Conservation (phyloP, 53 echinoderm and acorn worm species). For the Echinarachnius parma region DNA sequence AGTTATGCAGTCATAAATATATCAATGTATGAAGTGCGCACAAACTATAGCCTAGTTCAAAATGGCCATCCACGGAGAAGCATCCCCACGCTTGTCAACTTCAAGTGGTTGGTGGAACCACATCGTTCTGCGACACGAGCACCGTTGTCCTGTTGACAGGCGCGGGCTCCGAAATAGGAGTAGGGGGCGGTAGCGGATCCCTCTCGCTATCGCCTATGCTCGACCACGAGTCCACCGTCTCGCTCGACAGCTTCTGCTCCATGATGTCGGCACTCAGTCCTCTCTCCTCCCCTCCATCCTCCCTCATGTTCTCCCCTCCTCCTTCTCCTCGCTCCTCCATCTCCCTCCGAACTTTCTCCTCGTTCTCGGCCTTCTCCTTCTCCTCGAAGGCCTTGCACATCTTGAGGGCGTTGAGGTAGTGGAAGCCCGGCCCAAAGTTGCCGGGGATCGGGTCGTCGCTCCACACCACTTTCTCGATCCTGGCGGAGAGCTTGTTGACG, state of each 20-base stretch:
- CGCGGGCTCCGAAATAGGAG: too few relatives aligned
- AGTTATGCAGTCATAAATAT: too few relatives aligned
- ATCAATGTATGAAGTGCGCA: too few relatives aligned
- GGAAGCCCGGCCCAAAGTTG: slow-evolving; percentile 87
- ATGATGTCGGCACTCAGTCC: too few relatives aligned
- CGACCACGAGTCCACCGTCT: not conserved
- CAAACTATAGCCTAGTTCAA: too few relatives aligned
- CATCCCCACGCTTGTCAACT: not conserved
- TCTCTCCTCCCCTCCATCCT: not conserved
- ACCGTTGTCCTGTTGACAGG: slow-evolving; percentile 5
- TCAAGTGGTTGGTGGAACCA: not conserved
- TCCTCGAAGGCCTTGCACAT: slow-evolving; percentile 46
- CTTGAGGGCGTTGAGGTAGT: slow-evolving; percentile 65
- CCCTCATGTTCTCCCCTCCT: not conserved
- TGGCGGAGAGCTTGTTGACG: slow-evolving; percentile 55
- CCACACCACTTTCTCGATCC: slow-evolving; percentile 76
- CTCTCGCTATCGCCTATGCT: not conserved
- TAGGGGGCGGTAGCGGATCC: not conserved
- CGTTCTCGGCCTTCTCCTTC: slow-evolving; percentile 59
- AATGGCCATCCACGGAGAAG: too few relatives aligned
- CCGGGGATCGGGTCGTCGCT: slow-evolving; percentile 85
- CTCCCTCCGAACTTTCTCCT: slow-evolving; percentile 24
- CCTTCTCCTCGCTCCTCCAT: slow-evolving; percentile 16
- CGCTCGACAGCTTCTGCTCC: not conserved
- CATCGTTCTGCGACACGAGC: slow-evolving; percentile 4